Base-by-base conservation (phyloP, 1,140 invertebrate genomes). In the Drosophila kohkoa region DNA sequence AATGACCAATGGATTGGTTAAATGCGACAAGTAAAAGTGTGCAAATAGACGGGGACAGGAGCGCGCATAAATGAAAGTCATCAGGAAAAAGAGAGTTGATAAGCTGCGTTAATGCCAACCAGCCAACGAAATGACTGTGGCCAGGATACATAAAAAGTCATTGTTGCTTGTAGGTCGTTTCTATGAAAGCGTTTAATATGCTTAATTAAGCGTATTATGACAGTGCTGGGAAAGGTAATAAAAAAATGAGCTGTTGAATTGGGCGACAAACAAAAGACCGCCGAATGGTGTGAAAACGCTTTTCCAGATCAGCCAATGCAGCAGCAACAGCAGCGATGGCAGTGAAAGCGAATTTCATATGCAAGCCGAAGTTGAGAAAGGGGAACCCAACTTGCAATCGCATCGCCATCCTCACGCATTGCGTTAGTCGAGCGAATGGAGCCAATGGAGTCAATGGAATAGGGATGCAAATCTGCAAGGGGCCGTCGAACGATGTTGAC, bases 341-440 rank as follows among this genome's bases (percentile, higher is more conserved):
- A 88, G 85, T 89, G 85, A 89, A 89, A 89, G 85, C 85, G 85
- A 89, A 89, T 89, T 81, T 81, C 60, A 60, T 83, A 80, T 77
- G 79, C 76, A 82, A 76, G 41, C 58, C 35, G 46, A 45, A 32
- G 11, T 38, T 10, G 35, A 38, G 10, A 38, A 46, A 5, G 55
- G 65, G 48, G 30, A 65, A 15, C 54, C 43, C 38, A 55, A 41
- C 45, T 62, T 51, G 35, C 55, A 51, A 11, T 20, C 16, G 68
- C 54, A 38, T 45, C 38, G 35, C 51, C 20, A 32, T 49, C 30
- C 57, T 51, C 41, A 81, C 85, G 75, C 85, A 81, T 66, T 85
- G 86, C 86, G 85, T 88, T 72, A 13, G 49, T 54, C 8, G 28
- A 51, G 35, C 35, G 2, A 38, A 38, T 32, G 46, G 10, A 48